phyloP scores from a whole-genome alignment of 1,140 invertebrate species.

The Eciton burchellii region DNA sequence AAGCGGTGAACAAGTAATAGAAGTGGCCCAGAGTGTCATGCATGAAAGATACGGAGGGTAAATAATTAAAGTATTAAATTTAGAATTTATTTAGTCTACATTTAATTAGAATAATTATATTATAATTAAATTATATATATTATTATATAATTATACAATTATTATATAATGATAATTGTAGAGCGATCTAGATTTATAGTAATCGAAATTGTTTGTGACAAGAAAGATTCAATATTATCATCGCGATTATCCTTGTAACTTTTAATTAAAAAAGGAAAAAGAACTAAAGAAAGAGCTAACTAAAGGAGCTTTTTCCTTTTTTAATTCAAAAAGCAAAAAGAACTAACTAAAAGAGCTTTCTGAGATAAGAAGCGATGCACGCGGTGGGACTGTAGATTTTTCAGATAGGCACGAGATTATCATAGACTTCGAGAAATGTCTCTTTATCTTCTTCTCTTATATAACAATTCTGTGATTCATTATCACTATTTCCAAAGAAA shows the following conservation, averaged over 20 bases:
- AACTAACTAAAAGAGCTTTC: neutral
- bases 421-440: neutral
- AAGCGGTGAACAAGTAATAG: slow-evolving; percentile 82
- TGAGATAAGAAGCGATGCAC: neutral
- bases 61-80: slow-evolving; percentile 48
- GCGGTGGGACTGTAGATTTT: neutral
- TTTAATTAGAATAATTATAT: no score
- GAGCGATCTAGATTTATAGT: neutral
- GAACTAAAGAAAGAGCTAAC: no score
- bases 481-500: neutral
- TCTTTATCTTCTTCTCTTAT: neutral
- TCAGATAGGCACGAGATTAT: neutral
- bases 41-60: slow-evolving; percentile 86
- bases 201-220: neutral
- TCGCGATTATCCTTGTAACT: neutral
- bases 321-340: no score
- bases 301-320: no score
- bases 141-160: no score
- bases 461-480: neutral
- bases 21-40: slow-evolving; percentile 79
- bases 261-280: slow-evolving; percentile 9
- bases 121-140: no score
- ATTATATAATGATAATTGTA: no score
- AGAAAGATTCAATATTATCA: neutral
- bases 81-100: neutral